Evolutionary conservation across 92 coral and sea anemone genomes (phyloP), one percentile per base, ranked within the genome.

Genomic region (Siderastrea siderea): DNA sequence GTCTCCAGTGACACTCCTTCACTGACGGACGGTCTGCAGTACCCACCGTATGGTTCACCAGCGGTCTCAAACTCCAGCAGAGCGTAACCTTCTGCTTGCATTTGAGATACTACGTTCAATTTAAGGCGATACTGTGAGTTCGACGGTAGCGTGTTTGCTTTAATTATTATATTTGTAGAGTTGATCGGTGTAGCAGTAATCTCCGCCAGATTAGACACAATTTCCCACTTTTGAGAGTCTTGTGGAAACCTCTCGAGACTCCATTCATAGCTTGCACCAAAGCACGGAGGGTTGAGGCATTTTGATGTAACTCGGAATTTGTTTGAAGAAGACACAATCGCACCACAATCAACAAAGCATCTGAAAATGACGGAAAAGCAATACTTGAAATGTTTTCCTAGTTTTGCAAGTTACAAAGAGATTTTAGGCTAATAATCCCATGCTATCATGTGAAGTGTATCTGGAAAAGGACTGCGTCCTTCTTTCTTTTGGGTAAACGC

Each of bases 271-370:
- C 9, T 45, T 44, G 80, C 48, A 2, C 80, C 80, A 54, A 11
- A 16, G 17, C 79, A 74, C 2, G 49, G 47, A 7, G 80, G 55
- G 26, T 57, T 76, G 50, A 38, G 66, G 15, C 67, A 57, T 58
- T 76, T 43, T 11, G 80, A 76, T 54, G 80, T 76, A 0, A 76
- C 80, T 43, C 80, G 80, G 16, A 76, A 57, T 8, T 76, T 76
- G 65, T 76, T 76, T 7, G 80, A 76, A 57, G 80, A 43, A 58
- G 80, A 57, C 10, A 57, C 80, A 9, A 76, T 76, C 15, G 47
- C 65, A 43, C 80, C 80, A 17, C 80, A 76, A 76, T 76, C 80
- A 5, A 76, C 80, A 54, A 76, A 76, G 65, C 80, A 76, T 51
- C 80, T 76, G 65, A 14, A 55, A 57, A 13, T 14, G 17, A 75